Evolutionary conservation across 92 coral and sea anemone species (phyloP).

Genomic region (Micromussa lordhowensis): DNA sequence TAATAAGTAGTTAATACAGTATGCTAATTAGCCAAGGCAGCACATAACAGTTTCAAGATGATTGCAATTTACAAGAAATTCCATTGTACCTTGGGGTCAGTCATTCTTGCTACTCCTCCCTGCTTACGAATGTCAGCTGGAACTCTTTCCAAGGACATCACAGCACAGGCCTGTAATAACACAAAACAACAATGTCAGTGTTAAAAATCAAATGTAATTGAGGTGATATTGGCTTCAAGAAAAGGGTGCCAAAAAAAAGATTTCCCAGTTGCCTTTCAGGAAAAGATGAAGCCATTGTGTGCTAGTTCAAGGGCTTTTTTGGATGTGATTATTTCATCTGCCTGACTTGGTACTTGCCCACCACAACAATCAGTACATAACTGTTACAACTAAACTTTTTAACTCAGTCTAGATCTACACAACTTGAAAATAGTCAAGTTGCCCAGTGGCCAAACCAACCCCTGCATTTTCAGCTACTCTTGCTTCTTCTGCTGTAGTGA

Average conservation of each 20-base stretch:
- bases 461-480: slow-evolving; percentile 95
- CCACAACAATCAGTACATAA: too few species aligned
- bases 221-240: background rate
- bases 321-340: too few species aligned
- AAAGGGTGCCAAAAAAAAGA: too few species aligned
- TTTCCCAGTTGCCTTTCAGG: too few species aligned
- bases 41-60: background rate
- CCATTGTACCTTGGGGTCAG: slow-evolving; percentile 89
- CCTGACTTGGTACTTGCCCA: too few species aligned
- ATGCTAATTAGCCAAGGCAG: background rate
- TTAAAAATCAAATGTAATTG: background rate
- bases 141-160: slow-evolving; percentile 97
- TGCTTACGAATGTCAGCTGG: slow-evolving; percentile 96
- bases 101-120: slow-evolving; percentile 98
- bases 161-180: slow-evolving; percentile 92
- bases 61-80: background rate
- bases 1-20: too few species aligned
- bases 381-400: too few species aligned
- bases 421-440: too few species aligned
- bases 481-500: slow-evolving; percentile 93
- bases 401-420: too few species aligned
- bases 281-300: too few species aligned
- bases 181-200: background rate
- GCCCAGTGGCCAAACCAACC: slow-evolving; percentile 52
- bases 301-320: too few species aligned